Evolutionary conservation across 1,140 invertebrate genomes (phyloP), one percentile per base, ranked within the genome.

Genomic region (Listronotus bonariensis): DNA sequence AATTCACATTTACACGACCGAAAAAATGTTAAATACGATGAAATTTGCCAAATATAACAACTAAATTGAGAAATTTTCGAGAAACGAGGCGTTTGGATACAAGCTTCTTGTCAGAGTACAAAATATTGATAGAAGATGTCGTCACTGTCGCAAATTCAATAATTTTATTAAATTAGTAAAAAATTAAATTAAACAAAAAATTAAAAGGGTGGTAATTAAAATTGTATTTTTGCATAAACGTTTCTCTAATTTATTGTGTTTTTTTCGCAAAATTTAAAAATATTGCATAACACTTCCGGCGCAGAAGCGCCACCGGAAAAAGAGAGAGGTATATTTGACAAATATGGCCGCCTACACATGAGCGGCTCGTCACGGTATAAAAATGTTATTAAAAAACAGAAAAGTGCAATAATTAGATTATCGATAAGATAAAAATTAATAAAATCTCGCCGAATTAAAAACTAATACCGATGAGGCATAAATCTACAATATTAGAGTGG

Each of bases 61-160:
- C 32, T 17, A 41, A 17, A 62, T 11, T 32, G 31, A 48, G 9
- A 32, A 55, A 38, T 26, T 43, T 40, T 17, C 38, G 38, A 40
- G 40, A 55, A 56, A 56, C 61, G 61, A 64, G 61, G 43, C 51
- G 58, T 52, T 64, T 64, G 36, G 48, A 40, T 64, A 56, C 52
- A 64, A 64, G 61, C 61, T 48, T 26, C 36, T 26, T 49, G 52
- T 32, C 43, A 64, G 20, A 64, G 42, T 64, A 31, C 34, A 53
- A 40, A 62, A 49, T 45, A 42, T 65, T 57, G 61, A 58, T 63
- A 63, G 48, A 53, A 72, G 72, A 70, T 73, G 72, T 72, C 72
- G 68, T 59, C 65, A 42, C 38, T 43, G 52, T 54, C 46, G 54
- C 12, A 51, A 53, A 48, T 58, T 52, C 49, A 41, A 51, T 56